phyloP scores from a whole-genome alignment of 2,113 vertebrate genomes.

The Trinectes maculatus region DNA sequence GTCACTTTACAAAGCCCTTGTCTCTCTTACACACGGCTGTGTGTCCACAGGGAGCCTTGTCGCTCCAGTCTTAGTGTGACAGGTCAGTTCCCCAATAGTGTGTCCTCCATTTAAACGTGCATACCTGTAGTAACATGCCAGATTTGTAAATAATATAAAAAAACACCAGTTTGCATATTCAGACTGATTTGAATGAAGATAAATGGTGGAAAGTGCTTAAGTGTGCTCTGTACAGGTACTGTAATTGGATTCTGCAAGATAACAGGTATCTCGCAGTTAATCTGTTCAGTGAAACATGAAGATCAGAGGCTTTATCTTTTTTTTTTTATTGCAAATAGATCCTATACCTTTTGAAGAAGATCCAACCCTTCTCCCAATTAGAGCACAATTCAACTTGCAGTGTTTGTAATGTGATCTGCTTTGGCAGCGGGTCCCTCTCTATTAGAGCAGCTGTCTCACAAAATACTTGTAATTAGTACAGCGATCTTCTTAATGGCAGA shows the following conservation, averaged over 20 bases:
- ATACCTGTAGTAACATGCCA: not conserved
- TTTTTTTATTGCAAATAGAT: conserved; percentile 34
- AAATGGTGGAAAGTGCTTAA: conserved; percentile 13
- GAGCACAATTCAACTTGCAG: conserved; percentile 22
- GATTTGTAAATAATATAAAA: not conserved
- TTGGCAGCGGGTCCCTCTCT: conserved; percentile 31
- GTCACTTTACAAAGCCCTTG: conserved; percentile 42
- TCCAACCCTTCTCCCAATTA: too few relatives aligned
- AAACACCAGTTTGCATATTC: not conserved
- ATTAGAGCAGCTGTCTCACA: conserved; percentile 53
- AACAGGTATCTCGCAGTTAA: conserved; percentile 48
- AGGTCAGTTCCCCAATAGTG: conserved; percentile 49
- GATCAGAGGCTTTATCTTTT: conserved; percentile 48
- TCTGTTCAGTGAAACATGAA: conserved; percentile 50
- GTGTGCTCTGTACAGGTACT: conserved; percentile 5
- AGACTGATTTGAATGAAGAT: not conserved
- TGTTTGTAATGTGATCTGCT: conserved; percentile 57
- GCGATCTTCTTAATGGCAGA: conserved; percentile 47
- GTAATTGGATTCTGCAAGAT: conserved; percentile 47
- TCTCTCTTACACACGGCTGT: conserved; percentile 46
- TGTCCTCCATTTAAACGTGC: conserved; percentile 24
- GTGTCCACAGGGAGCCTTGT: conserved; percentile 50
- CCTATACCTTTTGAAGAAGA: too few relatives aligned
- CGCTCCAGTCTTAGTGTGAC: conserved; percentile 56
- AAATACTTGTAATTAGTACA: conserved; percentile 60